A percentile compares a stretch with the other conserved stretches of the same genome.
Evolutionary conservation across 2,113 vertebrate species (phyloP).

Genomic region (Cinclus cinclus): DNA sequence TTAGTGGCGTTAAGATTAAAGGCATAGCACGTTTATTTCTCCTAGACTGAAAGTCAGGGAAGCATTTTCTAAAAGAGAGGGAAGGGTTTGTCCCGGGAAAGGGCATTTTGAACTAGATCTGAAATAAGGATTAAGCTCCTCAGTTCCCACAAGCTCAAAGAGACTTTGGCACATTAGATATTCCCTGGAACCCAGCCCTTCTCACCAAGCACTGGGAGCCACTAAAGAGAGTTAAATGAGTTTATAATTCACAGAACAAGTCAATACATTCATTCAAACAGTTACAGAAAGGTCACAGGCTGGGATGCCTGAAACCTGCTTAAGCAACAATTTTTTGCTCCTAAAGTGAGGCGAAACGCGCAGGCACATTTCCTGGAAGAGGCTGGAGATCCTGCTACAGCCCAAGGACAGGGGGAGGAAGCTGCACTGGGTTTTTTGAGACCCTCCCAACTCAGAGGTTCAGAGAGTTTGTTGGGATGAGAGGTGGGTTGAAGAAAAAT

Average conservation of each 20-base stretch:
- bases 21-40: slow-evolving; percentile 30
- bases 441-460: background rate
- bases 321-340: slow-evolving; percentile 40
- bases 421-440: background rate
- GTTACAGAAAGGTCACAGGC: slow-evolving; percentile 44
- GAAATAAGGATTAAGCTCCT: background rate
- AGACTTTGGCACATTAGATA: background rate
- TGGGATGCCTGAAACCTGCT: slow-evolving; percentile 44
- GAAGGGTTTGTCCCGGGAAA: background rate
- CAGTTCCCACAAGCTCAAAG: background rate
- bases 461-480: background rate
- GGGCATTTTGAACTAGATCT: background rate
- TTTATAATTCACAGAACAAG: slow-evolving; percentile 57
- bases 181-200: background rate
- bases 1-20: slow-evolving; percentile 41
- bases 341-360: background rate
- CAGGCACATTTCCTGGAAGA: background rate
- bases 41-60: background rate
- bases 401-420: background rate
- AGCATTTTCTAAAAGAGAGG: background rate
- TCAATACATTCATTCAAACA: slow-evolving; percentile 40
- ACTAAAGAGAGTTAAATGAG: slow-evolving; percentile 36
- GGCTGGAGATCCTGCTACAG: background rate
- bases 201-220: background rate
- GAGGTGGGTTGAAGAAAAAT: background rate